A percentile compares a stretch with the other conserved stretches of the same genome.
phyloP scores from a whole-genome alignment of 1,140 invertebrate genomes.

The Pseudoatta argentina region DNA sequence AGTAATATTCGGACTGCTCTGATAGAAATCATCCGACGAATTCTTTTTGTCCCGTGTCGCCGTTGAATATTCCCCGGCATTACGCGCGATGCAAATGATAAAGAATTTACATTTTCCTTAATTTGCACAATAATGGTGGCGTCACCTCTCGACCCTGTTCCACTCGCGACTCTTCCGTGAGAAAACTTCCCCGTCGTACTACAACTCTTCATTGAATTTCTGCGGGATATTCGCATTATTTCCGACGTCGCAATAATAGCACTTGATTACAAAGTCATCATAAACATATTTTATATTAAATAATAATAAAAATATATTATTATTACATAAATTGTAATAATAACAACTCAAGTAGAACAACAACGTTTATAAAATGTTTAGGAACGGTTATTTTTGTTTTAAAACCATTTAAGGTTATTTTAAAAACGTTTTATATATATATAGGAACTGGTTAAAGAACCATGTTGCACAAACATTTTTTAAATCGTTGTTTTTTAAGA shows the following conservation, averaged over 20 bases:
- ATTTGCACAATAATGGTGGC: slow-evolving; percentile 78
- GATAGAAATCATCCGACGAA: slow-evolving; percentile 58
- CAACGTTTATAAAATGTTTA: no score
- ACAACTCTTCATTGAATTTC: slow-evolving; percentile 27
- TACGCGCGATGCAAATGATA: slow-evolving; percentile 78
- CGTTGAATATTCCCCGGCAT: slow-evolving; percentile 74
- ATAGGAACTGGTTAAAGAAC: no score
- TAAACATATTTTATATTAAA: slow-evolving; percentile 2
- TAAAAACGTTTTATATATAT: no score
- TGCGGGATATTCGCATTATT: slow-evolving; percentile 26
- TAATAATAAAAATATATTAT: slow-evolving; percentile 12
- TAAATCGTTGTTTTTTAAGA: no score
- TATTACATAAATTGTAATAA: neutral
- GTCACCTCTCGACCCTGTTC: slow-evolving; percentile 46
- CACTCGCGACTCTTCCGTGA: slow-evolving; percentile 31
- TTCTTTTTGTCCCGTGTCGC: slow-evolving; percentile 50
- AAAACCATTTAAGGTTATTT: no score
- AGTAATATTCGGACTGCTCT: slow-evolving; percentile 19
- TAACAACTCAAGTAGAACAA: neutral
- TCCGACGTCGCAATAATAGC: neutral
- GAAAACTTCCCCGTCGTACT: slow-evolving; percentile 27
- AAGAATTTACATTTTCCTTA: slow-evolving; percentile 79
- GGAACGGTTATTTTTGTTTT: no score
- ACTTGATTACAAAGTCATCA: neutral
- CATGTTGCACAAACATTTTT: no score